phyloP scores from a whole-genome alignment of 2,113 vertebrate species.

The Misgurnus anguillicaudatus region DNA sequence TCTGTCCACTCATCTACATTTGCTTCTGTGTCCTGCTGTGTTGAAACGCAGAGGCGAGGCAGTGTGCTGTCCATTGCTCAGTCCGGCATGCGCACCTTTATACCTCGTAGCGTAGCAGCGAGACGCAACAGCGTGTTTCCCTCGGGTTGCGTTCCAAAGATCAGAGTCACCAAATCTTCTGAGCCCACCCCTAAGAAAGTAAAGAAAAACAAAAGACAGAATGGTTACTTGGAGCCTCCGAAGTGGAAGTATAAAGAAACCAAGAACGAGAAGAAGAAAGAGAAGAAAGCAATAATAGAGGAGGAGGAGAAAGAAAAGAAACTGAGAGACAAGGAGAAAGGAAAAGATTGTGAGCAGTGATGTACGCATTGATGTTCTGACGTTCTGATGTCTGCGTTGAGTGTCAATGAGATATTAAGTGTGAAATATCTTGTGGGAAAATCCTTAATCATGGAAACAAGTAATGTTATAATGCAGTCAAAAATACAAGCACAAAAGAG shows the following conservation, averaged over 20 bases:
- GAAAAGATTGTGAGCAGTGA: neutral
- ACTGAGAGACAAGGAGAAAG: slow-evolving; percentile 37
- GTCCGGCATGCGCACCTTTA: slow-evolving; percentile 58
- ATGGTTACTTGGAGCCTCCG: slow-evolving; percentile 73
- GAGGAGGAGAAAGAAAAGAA: slow-evolving; percentile 49
- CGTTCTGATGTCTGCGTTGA: no score
- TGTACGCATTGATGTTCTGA: neutral
- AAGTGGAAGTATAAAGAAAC: slow-evolving; percentile 82
- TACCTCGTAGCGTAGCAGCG: slow-evolving; percentile 64
- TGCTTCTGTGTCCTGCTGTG: slow-evolving; percentile 51
- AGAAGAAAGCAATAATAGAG: slow-evolving; percentile 54
- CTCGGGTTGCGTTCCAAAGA: slow-evolving; percentile 72
- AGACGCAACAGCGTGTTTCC: slow-evolving; percentile 70
- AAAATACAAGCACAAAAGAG: neutral
- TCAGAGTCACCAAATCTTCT: slow-evolving; percentile 71
- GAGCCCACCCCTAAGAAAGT: slow-evolving; percentile 30
- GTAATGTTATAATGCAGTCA: neutral
- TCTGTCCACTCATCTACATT: slow-evolving; percentile 61
- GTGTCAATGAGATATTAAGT: neutral
- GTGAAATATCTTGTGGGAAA: neutral
- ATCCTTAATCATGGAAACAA: neutral
- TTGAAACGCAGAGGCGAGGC: slow-evolving; percentile 49
- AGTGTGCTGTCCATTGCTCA: slow-evolving; percentile 62
- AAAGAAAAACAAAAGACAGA: slow-evolving; percentile 61
- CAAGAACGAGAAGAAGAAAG: slow-evolving; percentile 74